Evolutionary conservation across 1,140 invertebrate species (phyloP).

Genomic region (Rhysida immarginata): DNA sequence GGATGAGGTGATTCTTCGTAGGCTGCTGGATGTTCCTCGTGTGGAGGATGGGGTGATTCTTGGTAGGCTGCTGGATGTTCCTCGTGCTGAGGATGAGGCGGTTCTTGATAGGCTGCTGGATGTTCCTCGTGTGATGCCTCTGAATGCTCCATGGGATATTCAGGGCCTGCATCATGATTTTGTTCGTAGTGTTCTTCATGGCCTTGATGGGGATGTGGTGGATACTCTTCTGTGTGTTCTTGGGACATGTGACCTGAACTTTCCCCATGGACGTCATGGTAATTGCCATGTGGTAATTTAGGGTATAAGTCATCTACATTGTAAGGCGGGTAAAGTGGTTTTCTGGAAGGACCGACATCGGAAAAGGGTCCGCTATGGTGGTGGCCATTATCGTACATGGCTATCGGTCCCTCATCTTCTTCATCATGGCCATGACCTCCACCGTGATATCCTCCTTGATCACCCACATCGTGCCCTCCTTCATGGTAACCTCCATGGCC

Average conservation of each 20-base stretch:
- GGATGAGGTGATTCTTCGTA: slow-evolving; percentile 20
- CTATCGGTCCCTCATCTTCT: too few relatives aligned
- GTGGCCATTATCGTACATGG: too few relatives aligned
- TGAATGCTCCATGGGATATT: background rate
- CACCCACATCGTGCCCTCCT: too few relatives aligned
- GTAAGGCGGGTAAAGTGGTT: too few relatives aligned
- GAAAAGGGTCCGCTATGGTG: too few relatives aligned
- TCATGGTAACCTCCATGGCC: too few relatives aligned
- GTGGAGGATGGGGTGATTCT: slow-evolving; percentile 4
- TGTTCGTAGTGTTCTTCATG: background rate
- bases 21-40: slow-evolving; percentile 10
- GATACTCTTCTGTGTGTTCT: background rate
- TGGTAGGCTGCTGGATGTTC: slow-evolving; percentile 3
- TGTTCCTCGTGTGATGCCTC: slow-evolving; percentile 6
- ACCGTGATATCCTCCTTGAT: too few relatives aligned
- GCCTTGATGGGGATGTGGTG: background rate
- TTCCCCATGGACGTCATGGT: background rate
- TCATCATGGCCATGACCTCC: too few relatives aligned
- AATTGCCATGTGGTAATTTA: too few relatives aligned
- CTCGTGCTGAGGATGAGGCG: slow-evolving; percentile 5
- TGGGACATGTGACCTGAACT: background rate
- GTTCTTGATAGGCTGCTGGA: slow-evolving; percentile 3
- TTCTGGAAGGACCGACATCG: too few relatives aligned
- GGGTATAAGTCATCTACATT: too few relatives aligned
- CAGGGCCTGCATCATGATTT: background rate